These are phyloP conservation scores for Ptilorrhoa leucosticta DNA, from an alignment of 2,113 vertebrate species.

Conservation along the genomic window DNA sequence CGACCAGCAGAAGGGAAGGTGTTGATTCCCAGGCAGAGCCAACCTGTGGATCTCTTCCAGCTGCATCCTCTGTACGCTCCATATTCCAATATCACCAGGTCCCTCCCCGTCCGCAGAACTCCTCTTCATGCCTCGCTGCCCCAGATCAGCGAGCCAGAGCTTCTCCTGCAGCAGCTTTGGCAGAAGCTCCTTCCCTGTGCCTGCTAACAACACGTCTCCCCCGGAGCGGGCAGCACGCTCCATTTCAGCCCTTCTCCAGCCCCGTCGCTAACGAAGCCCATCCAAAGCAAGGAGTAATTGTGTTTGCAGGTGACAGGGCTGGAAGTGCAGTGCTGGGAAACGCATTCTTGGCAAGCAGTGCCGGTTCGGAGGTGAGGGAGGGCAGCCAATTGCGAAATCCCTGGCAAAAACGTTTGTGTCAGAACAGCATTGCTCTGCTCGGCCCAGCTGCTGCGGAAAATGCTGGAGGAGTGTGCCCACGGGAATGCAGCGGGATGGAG, in stretches of 20 bases:
- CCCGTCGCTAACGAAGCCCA: conserved; percentile 5
- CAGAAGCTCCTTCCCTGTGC: not conserved
- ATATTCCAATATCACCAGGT: not conserved
- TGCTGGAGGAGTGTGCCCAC: not conserved
- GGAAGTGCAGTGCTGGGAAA: conserved; percentile 28
- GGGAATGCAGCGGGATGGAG: not conserved
- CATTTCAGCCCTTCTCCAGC: conserved; percentile 16
- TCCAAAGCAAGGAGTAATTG: conserved; percentile 37
- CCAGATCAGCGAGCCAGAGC: not conserved
- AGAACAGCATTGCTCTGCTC: not conserved
- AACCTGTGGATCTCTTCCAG: not conserved
- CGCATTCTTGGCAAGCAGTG: conserved; percentile 26
- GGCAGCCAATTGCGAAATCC: conserved; percentile 31
- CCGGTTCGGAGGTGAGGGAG: not conserved
- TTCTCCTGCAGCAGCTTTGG: conserved; percentile 3
- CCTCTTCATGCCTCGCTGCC: not conserved
- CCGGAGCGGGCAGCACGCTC: not conserved
- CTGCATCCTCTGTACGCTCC: not conserved
- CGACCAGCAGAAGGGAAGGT: not conserved
- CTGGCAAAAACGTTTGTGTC: conserved; percentile 32
- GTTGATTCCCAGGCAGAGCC: not conserved
- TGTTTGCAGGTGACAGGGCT: conserved; percentile 62
- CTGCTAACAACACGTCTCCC: not conserved
- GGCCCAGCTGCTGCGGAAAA: not conserved
- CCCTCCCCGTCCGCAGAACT: not conserved